These are phyloP conservation scores for Gandaritis pyraliata DNA, from an alignment of 2,888 invertebrate genomes.

Conservation along the genomic window DNA sequence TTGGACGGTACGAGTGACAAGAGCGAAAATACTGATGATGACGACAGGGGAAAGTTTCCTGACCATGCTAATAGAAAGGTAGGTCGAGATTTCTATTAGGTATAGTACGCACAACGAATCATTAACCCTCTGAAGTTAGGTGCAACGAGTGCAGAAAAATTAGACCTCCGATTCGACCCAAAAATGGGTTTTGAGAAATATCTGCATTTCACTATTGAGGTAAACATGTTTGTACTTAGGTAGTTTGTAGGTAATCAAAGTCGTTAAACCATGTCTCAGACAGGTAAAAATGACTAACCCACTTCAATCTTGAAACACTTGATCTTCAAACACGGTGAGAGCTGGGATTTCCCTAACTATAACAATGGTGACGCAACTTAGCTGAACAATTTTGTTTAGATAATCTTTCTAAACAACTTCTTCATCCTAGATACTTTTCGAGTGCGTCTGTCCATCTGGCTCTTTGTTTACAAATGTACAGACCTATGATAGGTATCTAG, in stretches of 20 bases:
- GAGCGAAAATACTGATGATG: conserved; percentile 87
- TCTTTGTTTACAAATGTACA: conserved; percentile 2
- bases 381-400: conserved; percentile 27
- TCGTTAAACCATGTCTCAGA: background rate
- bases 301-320: conserved; percentile 23
- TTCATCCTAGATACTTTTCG: conserved; percentile 14
- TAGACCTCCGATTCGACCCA: no score
- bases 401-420: conserved; percentile 30
- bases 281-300: conserved; percentile 14
- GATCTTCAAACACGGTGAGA: conserved; percentile 26
- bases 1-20: conserved; percentile 83
- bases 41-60: conserved; percentile 91
- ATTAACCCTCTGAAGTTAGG: no score
- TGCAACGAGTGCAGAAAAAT: no score
- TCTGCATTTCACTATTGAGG: no score
- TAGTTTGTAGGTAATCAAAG: no score
- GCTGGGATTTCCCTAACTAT: conserved; percentile 30
- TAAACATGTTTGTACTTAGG: background rate
- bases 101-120: no score
- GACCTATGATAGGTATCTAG: background rate
- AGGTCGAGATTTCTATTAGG: conserved; percentile 38
- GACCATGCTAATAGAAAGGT: conserved; percentile 95
- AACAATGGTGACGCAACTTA: conserved; percentile 28
- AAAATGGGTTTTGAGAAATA: no score
- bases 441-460: conserved; percentile 7